phyloP scores from a whole-genome alignment of 23 tunicate species.

The Oikopleura dioica region DNA sequence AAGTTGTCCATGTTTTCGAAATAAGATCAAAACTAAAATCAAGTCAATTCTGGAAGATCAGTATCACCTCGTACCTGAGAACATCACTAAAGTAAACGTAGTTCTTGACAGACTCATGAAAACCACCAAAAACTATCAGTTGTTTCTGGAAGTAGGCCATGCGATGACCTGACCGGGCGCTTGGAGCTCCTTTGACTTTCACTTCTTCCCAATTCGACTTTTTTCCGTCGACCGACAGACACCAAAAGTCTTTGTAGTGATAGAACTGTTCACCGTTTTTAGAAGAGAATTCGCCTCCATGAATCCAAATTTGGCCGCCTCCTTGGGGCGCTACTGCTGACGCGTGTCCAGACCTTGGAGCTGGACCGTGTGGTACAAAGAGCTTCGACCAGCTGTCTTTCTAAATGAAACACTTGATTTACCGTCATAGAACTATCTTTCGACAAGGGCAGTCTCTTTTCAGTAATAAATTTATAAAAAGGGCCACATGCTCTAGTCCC shows the following conservation, averaged over 20 bases:
- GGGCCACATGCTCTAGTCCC: too few species aligned
- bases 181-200: conserved; percentile 42
- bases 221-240: conserved; percentile 19
- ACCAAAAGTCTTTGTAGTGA: conserved; percentile 72
- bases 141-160: conserved; percentile 37
- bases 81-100: conserved; percentile 60
- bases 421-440: too few species aligned
- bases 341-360: conserved; percentile 61
- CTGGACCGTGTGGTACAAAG: conserved; percentile 52
- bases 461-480: too few species aligned
- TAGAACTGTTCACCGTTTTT: conserved; percentile 42
- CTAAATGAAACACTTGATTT: background rate
- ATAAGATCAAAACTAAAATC: conserved; percentile 22
- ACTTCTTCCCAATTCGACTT: conserved; percentile 51
- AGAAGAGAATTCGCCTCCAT: conserved; percentile 84
- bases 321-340: conserved; percentile 59
- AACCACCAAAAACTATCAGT: conserved; percentile 65
- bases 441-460: too few species aligned
- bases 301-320: conserved; percentile 76
- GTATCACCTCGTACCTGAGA: conserved; percentile 9
- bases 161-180: conserved; percentile 64
- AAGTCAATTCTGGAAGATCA: background rate
- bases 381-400: conserved; percentile 50
- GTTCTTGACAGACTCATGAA: conserved; percentile 36
- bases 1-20: conserved; percentile 41